These are phyloP conservation scores for Oscheius sp. DNA, from an alignment of 2,888 invertebrate species.

Conservation along the genomic window DNA sequence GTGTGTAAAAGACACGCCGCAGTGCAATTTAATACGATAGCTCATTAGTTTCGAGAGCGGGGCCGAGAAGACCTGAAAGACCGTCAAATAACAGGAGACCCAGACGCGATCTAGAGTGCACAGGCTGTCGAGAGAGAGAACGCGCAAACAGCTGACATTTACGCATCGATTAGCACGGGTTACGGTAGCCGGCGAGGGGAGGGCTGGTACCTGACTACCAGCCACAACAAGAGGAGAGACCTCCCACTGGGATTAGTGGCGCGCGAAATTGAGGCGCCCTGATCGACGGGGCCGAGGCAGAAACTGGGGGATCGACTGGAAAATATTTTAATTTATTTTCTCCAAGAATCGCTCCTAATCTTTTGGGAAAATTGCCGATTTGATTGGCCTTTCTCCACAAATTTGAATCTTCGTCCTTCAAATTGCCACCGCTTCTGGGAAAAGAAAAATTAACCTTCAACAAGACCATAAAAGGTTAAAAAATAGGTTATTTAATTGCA, in stretches of 20 bases:
- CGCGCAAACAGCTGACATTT: constrained; percentile 22
- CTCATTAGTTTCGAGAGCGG: constrained; percentile 28
- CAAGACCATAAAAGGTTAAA: too few species aligned
- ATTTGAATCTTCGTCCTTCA: too few species aligned
- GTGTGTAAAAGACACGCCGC: constrained; percentile 20
- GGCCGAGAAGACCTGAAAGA: constrained; percentile 16
- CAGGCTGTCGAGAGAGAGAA: not conserved
- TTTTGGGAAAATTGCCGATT: too few species aligned
- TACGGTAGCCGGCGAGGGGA: constrained; percentile 5
- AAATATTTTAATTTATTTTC: too few species aligned
- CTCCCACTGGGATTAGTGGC: constrained; percentile 8
- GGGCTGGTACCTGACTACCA: too few species aligned
- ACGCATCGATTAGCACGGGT: not conserved
- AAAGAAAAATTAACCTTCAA: too few species aligned
- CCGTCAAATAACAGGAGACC: constrained; percentile 6
- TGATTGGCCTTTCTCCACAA: too few species aligned
- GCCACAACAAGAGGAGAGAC: too few species aligned
- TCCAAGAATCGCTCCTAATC: too few species aligned
- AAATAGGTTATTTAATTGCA: too few species aligned
- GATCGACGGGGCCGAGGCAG: too few species aligned
- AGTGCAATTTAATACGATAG: constrained; percentile 30
- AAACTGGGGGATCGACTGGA: not conserved
- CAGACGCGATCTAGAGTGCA: constrained; percentile 14
- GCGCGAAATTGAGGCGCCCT: not conserved
- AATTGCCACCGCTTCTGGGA: too few species aligned